phyloP scores from a whole-genome alignment of 2,113 vertebrate species.

The Pantherophis guttatus region DNA sequence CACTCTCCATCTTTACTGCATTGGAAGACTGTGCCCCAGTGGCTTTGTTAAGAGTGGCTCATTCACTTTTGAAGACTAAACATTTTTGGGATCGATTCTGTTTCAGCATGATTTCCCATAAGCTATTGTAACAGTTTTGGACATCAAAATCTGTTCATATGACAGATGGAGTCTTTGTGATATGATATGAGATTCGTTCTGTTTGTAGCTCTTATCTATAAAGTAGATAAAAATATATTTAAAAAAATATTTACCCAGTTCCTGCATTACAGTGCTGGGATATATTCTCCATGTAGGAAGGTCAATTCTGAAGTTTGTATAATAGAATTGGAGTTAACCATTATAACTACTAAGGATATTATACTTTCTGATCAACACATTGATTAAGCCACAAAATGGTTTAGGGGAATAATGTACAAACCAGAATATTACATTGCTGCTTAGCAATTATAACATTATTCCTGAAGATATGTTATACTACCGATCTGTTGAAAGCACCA shows the following conservation, averaged over 20 bases:
- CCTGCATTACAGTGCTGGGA: background rate
- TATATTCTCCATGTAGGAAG: background rate
- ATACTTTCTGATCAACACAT: background rate
- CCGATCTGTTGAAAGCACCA: background rate
- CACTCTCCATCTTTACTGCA: background rate
- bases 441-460: too few relatives aligned
- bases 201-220: background rate
- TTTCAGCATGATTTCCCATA: background rate
- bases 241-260: too few relatives aligned
- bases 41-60: background rate
- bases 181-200: background rate
- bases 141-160: background rate
- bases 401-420: background rate
- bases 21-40: background rate
- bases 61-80: background rate
- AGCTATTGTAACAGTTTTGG: background rate
- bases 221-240: background rate
- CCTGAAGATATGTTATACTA: too few relatives aligned
- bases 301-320: background rate
- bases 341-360: background rate
- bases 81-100: background rate
- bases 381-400: background rate
- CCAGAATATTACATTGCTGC: background rate
- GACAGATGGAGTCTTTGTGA: background rate
- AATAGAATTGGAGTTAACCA: background rate